Evolutionary conservation across 2,888 invertebrate genomes (phyloP).

Genomic region (Lamproptera curius): DNA sequence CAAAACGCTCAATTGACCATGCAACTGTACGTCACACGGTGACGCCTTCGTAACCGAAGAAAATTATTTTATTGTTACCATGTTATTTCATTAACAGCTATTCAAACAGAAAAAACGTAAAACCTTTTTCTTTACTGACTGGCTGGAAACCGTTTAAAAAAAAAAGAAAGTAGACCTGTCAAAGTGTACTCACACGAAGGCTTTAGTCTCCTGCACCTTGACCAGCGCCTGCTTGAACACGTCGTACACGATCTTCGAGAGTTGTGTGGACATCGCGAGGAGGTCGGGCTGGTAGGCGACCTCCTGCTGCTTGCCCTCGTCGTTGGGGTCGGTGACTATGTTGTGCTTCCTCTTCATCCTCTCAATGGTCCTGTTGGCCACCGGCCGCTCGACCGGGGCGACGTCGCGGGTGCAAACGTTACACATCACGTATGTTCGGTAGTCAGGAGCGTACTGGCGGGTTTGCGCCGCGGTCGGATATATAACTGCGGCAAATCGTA

Average conservation of each 20-base stretch:
- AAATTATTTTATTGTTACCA: too few species aligned
- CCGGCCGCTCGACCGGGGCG: constrained; percentile 31
- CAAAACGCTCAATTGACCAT: constrained; percentile 2
- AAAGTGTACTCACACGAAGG: constrained; percentile 75
- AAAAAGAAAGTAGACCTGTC: constrained; percentile 28
- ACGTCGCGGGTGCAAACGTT: constrained; percentile 66
- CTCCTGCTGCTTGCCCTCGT: constrained; percentile 53
- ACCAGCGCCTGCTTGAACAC: constrained; percentile 49
- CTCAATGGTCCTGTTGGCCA: constrained; percentile 44
- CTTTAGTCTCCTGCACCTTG: constrained; percentile 61
- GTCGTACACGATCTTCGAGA: constrained; percentile 61
- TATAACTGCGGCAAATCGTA: constrained; percentile 58
- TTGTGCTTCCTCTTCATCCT: constrained; percentile 68
- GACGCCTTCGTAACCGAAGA: too few species aligned
- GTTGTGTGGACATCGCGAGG: constrained; percentile 67
- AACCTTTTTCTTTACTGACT: too few species aligned
- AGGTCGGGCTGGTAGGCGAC: constrained; percentile 68
- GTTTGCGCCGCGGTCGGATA: constrained; percentile 38
- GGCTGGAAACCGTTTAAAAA: constrained; percentile 1
- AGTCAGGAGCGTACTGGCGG: constrained; percentile 22
- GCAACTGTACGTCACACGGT: too few species aligned
- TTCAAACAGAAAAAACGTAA: too few species aligned
- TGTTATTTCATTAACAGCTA: too few species aligned
- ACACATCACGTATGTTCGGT: constrained; percentile 44
- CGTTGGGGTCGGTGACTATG: constrained; percentile 55